Evolutionary conservation across 2,888 invertebrate genomes (phyloP).

Genomic region (Sepiola atlantica): DNA sequence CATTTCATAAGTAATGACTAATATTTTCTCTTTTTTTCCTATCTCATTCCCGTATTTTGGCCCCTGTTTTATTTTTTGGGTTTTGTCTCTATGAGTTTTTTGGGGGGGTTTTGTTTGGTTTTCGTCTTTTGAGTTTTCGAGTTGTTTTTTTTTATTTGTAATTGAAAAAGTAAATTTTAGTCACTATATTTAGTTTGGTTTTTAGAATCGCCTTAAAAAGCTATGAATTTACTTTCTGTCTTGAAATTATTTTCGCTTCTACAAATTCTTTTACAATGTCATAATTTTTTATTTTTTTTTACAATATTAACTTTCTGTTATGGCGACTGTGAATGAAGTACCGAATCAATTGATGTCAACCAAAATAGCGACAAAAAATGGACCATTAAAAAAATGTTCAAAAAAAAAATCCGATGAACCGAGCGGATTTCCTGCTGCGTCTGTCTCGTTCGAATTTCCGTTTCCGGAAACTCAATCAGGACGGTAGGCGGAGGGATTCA

Average conservation of each 20-base stretch:
- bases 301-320: not conserved
- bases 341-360: not conserved
- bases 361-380: not conserved
- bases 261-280: not conserved
- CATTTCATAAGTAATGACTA: not conserved
- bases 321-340: not conserved
- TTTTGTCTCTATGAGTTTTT: too few species aligned
- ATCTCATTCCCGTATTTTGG: too few species aligned
- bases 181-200: not conserved
- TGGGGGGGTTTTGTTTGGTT: too few species aligned
- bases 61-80: too few species aligned
- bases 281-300: not conserved
- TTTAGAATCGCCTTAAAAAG: not conserved
- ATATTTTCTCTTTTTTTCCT: not conserved
- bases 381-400: too few species aligned
- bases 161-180: not conserved
- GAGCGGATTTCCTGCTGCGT: not conserved
- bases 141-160: not conserved
- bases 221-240: not conserved
- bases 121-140: too few species aligned
- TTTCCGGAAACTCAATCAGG: not conserved
- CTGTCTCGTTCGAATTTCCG: conserved; percentile 32
- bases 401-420: not conserved
- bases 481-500: not conserved
- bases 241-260: not conserved